Evolutionary conservation across 30 jellyfish, hydroid and myxozoan species (phyloP), one percentile per base, ranked within the genome.

Genomic region (Chironex yamaguchii): DNA sequence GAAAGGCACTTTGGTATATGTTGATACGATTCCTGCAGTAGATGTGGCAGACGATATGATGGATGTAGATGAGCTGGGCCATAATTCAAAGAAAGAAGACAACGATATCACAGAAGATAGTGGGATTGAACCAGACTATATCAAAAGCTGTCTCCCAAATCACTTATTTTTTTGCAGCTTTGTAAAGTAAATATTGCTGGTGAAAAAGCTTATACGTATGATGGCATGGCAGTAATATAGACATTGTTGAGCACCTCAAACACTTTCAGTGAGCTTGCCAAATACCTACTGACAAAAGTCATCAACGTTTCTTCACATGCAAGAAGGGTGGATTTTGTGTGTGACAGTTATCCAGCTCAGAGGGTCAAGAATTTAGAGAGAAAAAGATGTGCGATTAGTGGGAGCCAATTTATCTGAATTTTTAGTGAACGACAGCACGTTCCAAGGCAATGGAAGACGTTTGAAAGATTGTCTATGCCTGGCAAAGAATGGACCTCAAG

Each of bases 151-250:
- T 13, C 12, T 33, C 30, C 81, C 69, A n/a, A 76, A 62, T 14
- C 90, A 82, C 27, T 65, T 82, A 21, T n/a, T 82, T 62, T 73
- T 4, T 35, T 48, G 82, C 80, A 2, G 92, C 87, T 22, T 82
- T 69, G 65, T 58, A 68, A 24, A 31, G 64, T 21, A 1, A 29
- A 11, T 25, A 29, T 58, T 28, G 65, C 27, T 24, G 79, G 36
- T 22, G 89, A 33, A 26, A 58, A 52, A 28, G 89, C 89, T 29
- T 52, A 12, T 79, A 48, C 78, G 9, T 26, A 76, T 24, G 96
- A 87, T 65, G 94, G 89, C 22, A 87, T 87, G 96, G 92, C 96
- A 26, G 64, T 87, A 2, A 3, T 87, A 50, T 92, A 80, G 29
- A 80, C 30, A 65, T 30, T 88, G 26, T 72, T 34, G 14, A 77